Percentiles rank a stretch among this genome's conserved stretches.
These are phyloP conservation scores for Argynnis bischoffii DNA, from an alignment of 2,888 invertebrate genomes.

Conservation along the genomic window DNA sequence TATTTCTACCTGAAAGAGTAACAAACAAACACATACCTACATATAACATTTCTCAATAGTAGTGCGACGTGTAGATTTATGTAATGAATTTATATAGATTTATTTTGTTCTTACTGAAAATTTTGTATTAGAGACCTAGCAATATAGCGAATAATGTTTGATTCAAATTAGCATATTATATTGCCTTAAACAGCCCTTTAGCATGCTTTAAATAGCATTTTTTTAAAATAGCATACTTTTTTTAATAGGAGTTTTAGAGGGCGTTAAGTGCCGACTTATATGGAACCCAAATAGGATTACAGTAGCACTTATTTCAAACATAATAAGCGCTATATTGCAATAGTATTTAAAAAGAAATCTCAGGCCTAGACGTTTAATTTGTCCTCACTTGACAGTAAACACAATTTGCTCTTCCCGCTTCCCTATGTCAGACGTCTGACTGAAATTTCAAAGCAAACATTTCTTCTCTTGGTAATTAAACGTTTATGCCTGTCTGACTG, in stretches of 20 bases:
- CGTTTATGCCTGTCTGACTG: conserved; percentile 12
- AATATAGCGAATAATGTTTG: background rate
- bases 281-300: background rate
- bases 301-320: conserved; percentile 10
- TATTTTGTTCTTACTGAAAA: too few species aligned
- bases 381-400: conserved; percentile 36
- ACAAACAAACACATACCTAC: too few species aligned
- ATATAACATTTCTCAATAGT: too few species aligned
- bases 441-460: conserved; percentile 29
- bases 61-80: too few species aligned
- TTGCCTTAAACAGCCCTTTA: conserved; percentile 4
- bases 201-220: too few species aligned
- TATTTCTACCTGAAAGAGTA: too few species aligned
- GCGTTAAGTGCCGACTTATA: conserved; percentile 9
- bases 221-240: background rate
- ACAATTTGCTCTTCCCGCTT: conserved; percentile 30
- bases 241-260: conserved; percentile 12
- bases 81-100: too few species aligned
- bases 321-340: conserved; percentile 17
- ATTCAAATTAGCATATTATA: background rate
- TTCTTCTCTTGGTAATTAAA: conserved; percentile 18
- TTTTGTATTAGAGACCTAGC: too few species aligned
- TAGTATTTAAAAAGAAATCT: conserved; percentile 20
- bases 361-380: conserved; percentile 38
- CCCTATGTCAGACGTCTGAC: conserved; percentile 26